Evolutionary conservation across 2,888 invertebrate species (phyloP), one percentile per base, ranked within the genome.

Genomic region (Atherix ibis): DNA sequence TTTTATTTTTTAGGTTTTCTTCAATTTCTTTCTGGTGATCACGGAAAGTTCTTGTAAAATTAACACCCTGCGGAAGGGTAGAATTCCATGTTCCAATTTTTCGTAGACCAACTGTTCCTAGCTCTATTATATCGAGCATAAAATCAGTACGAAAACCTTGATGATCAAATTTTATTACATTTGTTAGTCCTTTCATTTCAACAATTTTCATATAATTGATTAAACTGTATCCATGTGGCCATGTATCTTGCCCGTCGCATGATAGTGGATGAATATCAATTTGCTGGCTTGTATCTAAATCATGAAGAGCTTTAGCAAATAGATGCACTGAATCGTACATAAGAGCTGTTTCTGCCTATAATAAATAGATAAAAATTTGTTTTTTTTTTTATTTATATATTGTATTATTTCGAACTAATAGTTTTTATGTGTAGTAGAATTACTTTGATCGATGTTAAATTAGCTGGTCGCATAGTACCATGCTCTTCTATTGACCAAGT

Each of bases 161-260:
- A 61, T 84, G 82, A 64, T 92, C 89, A 61, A 94, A 91, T 63
- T 85, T 85, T 49, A 94, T 88, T 37, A 80, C 75, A 43, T 92
- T 92, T 2, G 89, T 89, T 46, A 91, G 65, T n/a, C 92, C 92
- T 48, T 79, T 74, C 76, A 88, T 84, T 66, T 87, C 85, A 42
- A 89, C 94, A 53, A 88, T 83, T 70, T 88, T 91, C 87, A 95
- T 89, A 54, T 89, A 91, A 67, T 94, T 94, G 48, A 94, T 87
- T 44, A 95, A 71, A 49, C 87, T 88, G 58, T 84, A 85, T 41
- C 95, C 94, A 50, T 92, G 85, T 13, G 82, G 81, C 91, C 92
- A 94, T 9, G 87, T 85, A 57, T 85, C 81, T 43, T 82, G 77
- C 1, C 80, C 79, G 49, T 87, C 87, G 51, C 89, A 89, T 34